These are phyloP conservation scores for Sipha flava DNA, from an alignment of 1,140 invertebrate species.

Conservation along the genomic window DNA sequence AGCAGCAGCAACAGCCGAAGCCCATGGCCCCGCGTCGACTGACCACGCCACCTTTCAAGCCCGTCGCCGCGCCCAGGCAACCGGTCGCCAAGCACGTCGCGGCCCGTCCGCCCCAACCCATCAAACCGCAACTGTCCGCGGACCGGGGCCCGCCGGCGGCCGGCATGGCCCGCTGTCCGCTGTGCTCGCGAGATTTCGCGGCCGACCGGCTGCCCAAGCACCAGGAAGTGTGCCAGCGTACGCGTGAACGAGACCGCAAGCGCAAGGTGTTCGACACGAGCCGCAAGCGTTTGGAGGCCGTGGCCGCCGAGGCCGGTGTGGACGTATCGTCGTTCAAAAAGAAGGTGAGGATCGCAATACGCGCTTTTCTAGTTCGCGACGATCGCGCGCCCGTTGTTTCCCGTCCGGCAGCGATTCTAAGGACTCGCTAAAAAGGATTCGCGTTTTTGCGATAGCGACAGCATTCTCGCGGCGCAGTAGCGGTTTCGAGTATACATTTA, in stretches of 20 bases:
- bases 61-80: neutral
- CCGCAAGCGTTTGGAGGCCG: conserved; percentile 74
- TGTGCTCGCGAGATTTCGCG: conserved; percentile 60
- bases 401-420: too few relatives aligned
- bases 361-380: too few relatives aligned
- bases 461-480: too few relatives aligned
- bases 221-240: conserved; percentile 69
- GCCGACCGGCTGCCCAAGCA: conserved; percentile 70
- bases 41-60: too few relatives aligned
- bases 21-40: neutral
- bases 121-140: neutral
- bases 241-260: conserved; percentile 63
- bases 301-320: conserved; percentile 64
- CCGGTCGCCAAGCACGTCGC: neutral
- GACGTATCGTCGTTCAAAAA: conserved; percentile 24
- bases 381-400: too few relatives aligned
- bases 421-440: too few relatives aligned
- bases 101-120: neutral
- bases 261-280: conserved; percentile 78
- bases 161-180: conserved; percentile 20
- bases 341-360: neutral
- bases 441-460: too few relatives aligned
- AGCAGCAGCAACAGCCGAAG: neutral
- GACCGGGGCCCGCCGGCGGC: conserved; percentile 16
- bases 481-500: too few relatives aligned